Base-by-base conservation (phyloP, 1,140 invertebrate genomes). In the Thaumetopoea pityocampa region DNA sequence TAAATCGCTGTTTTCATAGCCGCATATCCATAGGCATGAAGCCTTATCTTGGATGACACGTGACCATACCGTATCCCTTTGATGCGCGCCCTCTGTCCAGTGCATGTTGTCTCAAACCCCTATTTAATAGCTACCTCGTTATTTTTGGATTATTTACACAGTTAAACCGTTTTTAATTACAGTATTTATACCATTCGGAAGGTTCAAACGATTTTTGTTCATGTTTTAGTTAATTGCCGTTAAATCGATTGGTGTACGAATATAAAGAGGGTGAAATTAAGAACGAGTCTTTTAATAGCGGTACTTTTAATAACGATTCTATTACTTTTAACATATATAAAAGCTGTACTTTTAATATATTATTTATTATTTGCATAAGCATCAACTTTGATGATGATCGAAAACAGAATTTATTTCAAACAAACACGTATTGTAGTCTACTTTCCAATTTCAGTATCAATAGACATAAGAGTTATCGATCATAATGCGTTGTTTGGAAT, bases 141-240 rank as follows among this genome's bases (percentile, higher is more conserved):
- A 83, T 80, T 83, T 73, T 67, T 69, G 76, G 78, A 83, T 83
- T 83, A 83, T 78, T 80, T 83, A 76, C 66, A 72, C 54, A 69
- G 54, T 38, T 44, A 61, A 41, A 58, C 41, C 58, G 63, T 56
- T 58, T 67, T 59, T 67, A 59, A 57, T 62, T 58, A 51, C 5
- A 53, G 32, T 48, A 45, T 44, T 51, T 49, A 38, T 36, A 34
- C 48, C 27, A 33, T 33, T 36, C 11, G 44, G 43, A 49, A 66
- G 45, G 70, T 56, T 74, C 68, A 76, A 80, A 76, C 61, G 66
- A 52, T 63, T 63, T 60, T 61, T 60, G 43, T 50, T 32, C 55
- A 49, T 57, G 55, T 65, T 57, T 54, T 53, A 58, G 49, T 57
- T 74, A 78, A 81, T 76, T 74, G 60, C 51, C 38, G 54, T 54